Conservation (phyloP, 2,797 vertebrate species). For the Microhierax caerulescens region DNA sequence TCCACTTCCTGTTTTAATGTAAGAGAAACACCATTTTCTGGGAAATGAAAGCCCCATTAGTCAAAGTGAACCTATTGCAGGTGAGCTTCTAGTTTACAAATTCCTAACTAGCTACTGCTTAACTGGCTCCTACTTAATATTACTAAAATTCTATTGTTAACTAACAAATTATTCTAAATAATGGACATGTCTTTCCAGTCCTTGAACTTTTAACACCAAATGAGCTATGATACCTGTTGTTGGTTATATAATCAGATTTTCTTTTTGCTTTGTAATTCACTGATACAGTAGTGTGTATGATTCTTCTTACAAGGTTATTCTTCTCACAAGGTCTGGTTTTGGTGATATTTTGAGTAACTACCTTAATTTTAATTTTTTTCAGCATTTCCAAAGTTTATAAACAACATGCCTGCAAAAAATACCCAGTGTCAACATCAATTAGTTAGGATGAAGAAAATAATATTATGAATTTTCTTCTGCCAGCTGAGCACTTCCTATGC, state of each 20-base stretch:
- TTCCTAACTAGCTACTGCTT: neutral
- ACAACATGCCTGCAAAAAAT: neutral
- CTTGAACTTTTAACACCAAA: neutral
- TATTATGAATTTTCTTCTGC: neutral
- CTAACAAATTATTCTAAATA: neutral
- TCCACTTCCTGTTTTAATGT: neutral
- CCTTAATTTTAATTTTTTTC: neutral
- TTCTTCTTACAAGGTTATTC: too few relatives aligned
- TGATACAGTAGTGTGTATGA: rapidly evolving
- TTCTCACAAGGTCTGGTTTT: neutral
- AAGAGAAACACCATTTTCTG: neutral
- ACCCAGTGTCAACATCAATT: neutral
- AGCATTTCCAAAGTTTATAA: neutral
- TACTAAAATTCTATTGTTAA: neutral
- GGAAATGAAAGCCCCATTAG: neutral
- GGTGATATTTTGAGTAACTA: neutral
- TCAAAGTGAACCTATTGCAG: neutral
- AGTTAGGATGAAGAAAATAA: neutral
- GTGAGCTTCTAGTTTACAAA: neutral
- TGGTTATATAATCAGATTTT: neutral
- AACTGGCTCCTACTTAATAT: neutral
- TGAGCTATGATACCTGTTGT: rapidly evolving
- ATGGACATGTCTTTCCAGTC: neutral
- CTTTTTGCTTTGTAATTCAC: neutral
- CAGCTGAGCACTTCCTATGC: neutral